A percentile compares a stretch with the other conserved stretches of the same genome.
These are phyloP conservation scores for Pachycephala philippinensis DNA, from an alignment of 2,113 vertebrate genomes.

Conservation along the genomic window DNA sequence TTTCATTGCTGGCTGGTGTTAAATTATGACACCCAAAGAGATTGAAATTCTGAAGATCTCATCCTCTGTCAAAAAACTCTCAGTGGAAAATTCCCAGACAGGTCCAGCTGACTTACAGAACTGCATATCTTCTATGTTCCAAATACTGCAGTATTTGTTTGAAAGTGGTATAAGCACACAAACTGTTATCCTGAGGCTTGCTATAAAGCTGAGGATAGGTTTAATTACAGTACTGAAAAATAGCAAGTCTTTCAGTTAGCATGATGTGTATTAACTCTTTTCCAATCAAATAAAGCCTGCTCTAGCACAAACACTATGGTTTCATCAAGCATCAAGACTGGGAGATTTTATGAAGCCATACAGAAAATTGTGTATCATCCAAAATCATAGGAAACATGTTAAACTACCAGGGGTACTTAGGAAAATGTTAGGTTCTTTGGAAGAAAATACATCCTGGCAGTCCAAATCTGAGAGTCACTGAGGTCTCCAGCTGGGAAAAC, in stretches of 20 bases:
- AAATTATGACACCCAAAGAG: not conserved
- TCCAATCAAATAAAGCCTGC: not conserved
- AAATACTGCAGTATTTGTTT: not conserved
- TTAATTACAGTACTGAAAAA: not conserved
- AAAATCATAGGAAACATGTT: not conserved
- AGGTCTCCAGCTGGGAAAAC: not conserved
- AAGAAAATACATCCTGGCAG: not conserved
- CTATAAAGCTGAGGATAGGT: not conserved
- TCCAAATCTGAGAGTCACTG: not conserved
- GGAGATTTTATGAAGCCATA: not conserved
- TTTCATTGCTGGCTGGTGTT: not conserved
- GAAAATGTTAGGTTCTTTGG: not conserved
- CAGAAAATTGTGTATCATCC: not conserved
- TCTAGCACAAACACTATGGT: not conserved
- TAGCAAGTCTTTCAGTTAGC: not conserved
- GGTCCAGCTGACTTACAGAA: not conserved
- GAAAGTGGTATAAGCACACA: not conserved
- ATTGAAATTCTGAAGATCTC: not conserved
- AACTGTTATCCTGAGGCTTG: not conserved
- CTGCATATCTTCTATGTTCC: not conserved
- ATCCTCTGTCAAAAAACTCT: not conserved
- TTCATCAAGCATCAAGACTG: not conserved
- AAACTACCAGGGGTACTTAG: not conserved
- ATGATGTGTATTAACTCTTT: not conserved
- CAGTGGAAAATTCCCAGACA: not conserved